A percentile compares a stretch with the other conserved stretches of the same genome.
These are phyloP conservation scores for Caenorhabditis sp. DNA, from an alignment of 2,888 invertebrate species.

Conservation along the genomic window DNA sequence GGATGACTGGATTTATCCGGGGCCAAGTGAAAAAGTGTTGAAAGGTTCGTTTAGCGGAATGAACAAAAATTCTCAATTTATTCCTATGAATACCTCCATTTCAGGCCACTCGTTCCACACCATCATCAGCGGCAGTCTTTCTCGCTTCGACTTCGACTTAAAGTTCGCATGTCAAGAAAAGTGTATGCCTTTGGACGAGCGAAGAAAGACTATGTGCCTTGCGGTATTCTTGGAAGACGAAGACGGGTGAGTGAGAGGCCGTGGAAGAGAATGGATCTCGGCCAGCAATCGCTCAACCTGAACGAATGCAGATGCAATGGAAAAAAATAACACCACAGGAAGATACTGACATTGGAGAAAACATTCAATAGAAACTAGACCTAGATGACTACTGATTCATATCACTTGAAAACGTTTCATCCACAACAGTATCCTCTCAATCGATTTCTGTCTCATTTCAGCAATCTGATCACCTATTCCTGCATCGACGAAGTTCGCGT, in stretches of 20 bases:
- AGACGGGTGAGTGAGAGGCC: constrained; percentile 23
- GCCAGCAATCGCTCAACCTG: not conserved
- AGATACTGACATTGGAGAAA: no score
- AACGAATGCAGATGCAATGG: no score
- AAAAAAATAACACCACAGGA: no score
- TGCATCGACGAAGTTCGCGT: constrained; percentile 19
- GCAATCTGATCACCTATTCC: no score
- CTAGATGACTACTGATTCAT: no score
- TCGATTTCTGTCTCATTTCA: no score
- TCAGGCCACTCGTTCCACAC: constrained; percentile 10
- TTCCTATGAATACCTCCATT: no score
- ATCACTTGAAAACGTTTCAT: no score
- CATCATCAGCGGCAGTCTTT: not conserved
- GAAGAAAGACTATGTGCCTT: constrained; percentile 18
- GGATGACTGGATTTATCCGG: not conserved
- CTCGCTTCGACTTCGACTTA: constrained; percentile 8
- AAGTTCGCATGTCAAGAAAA: constrained; percentile 34
- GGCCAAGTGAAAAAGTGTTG: not conserved
- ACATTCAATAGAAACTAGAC: no score
- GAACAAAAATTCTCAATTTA: no score
- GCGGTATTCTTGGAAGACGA: constrained; percentile 32
- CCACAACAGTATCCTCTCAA: no score
- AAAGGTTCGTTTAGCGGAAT: no score
- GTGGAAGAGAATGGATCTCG: constrained; percentile 11
- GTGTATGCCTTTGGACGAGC: constrained; percentile 12